These are phyloP conservation scores for Athripsodes cinereus DNA, from an alignment of 2,888 invertebrate genomes.

Conservation along the genomic window DNA sequence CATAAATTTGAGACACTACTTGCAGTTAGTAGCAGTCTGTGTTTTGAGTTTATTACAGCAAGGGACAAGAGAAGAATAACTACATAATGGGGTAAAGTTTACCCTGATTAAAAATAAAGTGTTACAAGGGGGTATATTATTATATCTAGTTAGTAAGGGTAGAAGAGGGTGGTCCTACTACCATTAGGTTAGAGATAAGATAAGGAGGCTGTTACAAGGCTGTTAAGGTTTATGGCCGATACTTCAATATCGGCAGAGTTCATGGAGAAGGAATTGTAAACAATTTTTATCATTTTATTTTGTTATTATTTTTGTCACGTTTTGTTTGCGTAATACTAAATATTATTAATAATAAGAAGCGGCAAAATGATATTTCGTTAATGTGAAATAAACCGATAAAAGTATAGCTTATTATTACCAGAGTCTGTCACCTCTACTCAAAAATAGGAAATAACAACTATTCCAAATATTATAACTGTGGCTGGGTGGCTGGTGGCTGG, in stretches of 20 bases:
- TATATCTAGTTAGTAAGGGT: background rate
- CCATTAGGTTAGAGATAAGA: conserved; percentile 17
- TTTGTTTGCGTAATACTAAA: background rate
- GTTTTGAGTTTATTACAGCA: conserved; percentile 2
- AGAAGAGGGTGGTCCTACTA: background rate
- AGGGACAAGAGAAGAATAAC: conserved; percentile 9
- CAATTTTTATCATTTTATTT: background rate
- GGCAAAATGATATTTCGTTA: background rate
- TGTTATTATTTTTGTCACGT: background rate
- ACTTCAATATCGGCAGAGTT: conserved; percentile 21
- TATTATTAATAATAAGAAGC: no score
- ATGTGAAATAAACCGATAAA: background rate
- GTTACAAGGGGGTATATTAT: conserved; percentile 20
- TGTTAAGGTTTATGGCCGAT: conserved; percentile 23
- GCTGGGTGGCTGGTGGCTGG: no score
- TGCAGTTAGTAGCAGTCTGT: background rate
- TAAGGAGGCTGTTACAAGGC: conserved; percentile 17
- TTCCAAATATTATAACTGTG: no score
- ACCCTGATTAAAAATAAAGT: conserved; percentile 26
- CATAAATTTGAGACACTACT: conserved; percentile 1
- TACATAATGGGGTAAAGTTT: conserved; percentile 4
- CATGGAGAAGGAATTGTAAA: background rate
- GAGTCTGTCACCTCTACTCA: no score
- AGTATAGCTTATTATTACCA: no score
- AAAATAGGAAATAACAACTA: no score